Conservation (phyloP, 2,797 vertebrate species). For the Squalus acanthias region DNA sequence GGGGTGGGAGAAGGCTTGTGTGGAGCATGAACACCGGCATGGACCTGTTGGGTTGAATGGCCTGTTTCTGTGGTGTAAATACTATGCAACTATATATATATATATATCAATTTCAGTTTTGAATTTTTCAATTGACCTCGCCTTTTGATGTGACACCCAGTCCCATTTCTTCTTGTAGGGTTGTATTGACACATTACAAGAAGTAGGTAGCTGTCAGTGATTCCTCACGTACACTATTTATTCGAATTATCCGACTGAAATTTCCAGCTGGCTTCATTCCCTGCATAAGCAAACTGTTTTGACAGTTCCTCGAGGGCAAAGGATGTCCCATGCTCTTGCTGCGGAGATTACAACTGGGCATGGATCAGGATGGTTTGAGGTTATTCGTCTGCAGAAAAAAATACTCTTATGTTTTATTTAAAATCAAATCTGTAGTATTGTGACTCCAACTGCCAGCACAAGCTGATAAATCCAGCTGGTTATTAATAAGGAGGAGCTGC, state of each 20-base stretch:
- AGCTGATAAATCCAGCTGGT: neutral
- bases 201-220: neutral
- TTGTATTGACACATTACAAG: neutral
- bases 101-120: too few species aligned
- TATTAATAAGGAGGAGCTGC: neutral
- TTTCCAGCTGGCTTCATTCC: neutral
- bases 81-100: neutral
- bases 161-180: neutral
- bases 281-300: neutral
- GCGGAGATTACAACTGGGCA: neutral
- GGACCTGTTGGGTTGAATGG: neutral
- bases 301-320: neutral
- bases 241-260: neutral
- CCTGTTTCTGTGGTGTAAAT: neutral
- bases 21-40: neutral
- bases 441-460: neutral
- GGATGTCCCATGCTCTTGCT: neutral
- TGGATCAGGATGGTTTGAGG: neutral
- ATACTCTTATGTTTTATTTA: slow-evolving; percentile 17
- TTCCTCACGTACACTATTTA: neutral
- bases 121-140: too few species aligned
- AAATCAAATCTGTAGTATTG: neutral
- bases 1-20: neutral
- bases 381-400: neutral
- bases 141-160: neutral